These are phyloP conservation scores for Thereva unica DNA, from an alignment of 2,888 invertebrate genomes.

Conservation along the genomic window DNA sequence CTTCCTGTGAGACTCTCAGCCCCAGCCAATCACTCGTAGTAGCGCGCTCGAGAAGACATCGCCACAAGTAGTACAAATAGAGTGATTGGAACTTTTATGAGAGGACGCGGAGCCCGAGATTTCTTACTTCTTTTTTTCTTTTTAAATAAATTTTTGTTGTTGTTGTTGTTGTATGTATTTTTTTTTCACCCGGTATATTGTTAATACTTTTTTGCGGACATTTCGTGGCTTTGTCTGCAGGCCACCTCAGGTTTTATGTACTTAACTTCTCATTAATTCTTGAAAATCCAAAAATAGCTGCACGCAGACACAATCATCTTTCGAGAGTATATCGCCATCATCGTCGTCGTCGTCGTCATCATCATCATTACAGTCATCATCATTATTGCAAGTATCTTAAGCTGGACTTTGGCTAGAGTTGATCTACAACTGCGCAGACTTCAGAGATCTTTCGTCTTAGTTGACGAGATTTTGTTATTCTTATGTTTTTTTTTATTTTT, in stretches of 20 bases:
- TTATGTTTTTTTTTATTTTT: background rate
- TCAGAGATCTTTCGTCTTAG: slow-evolving; percentile 4
- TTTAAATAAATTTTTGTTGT: background rate
- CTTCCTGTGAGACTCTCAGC: slow-evolving; percentile 19
- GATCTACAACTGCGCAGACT: slow-evolving; percentile 7
- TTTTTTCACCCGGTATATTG: slow-evolving; percentile 14
- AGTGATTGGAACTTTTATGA: slow-evolving; percentile 35
- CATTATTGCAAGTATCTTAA: slow-evolving; percentile 14
- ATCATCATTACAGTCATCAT: slow-evolving; percentile 28
- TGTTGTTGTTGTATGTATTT: background rate
- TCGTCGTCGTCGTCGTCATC: slow-evolving; percentile 19
- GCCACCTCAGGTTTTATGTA: slow-evolving; percentile 32
- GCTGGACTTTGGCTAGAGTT: slow-evolving; percentile 5
- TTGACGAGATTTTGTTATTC: background rate
- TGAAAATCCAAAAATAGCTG: slow-evolving; percentile 37
- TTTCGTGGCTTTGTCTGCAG: slow-evolving; percentile 14
- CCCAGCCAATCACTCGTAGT: slow-evolving; percentile 22
- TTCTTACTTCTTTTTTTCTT: background rate
- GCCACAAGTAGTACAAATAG: slow-evolving; percentile 28
- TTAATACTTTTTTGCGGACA: slow-evolving; percentile 27
- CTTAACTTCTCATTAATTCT: slow-evolving; percentile 40
- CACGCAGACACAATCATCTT: slow-evolving; percentile 33
- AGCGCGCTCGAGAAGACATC: slow-evolving; percentile 3
- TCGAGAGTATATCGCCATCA: slow-evolving; percentile 27
- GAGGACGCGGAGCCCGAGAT: background rate